Base-by-base conservation (phyloP, 30 jellyfish, hydroid and myxozoan genomes). In the Aurelia coerulea region DNA sequence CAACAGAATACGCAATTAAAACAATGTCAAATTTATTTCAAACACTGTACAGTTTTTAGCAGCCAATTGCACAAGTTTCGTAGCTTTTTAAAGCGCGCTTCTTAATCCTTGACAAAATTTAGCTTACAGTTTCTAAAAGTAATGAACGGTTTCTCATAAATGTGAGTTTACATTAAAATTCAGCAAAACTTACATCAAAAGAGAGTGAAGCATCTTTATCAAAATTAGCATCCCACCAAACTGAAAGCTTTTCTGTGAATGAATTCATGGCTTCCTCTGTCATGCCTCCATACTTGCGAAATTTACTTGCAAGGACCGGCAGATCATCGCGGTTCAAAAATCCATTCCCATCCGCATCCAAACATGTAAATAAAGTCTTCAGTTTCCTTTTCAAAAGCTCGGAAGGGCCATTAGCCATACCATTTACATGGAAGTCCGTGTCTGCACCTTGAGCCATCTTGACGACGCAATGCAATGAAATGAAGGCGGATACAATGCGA, bases 291-390 rank as follows among this genome's bases (percentile, higher is more conserved):
- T 74, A 67, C 64, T 23, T 65, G 54, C 65, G 80, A 70, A 75
- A 86, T 41, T 76, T 86, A 15, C 68, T 34, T 41, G 95, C 95
- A 39, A 86, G 75, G 10, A 72, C 93, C 5, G 91, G 84, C 54
- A 68, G 33, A 51, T 86, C 95, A 5, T 76, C 72, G 19, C 89
- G 64, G 73, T 68, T 86, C 11, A 86, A 35, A 34, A 37, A 63
- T 59, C 88, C 84, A 68, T 86, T 76, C 31, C 80, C 87, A 75
- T 86, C 95, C 7, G 87, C 89, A 86, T 86, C 95, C 42, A 86
- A 34, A 64, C 95, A 86, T 52, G 56, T 17, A 78, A 86, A 86
- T 84, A 86, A 56, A 1, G 95, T 86, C 62, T 76, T 86, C 78
- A 86, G 66, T 65, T 86, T 86, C 58, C 95, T 76, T 41, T 72